A percentile compares a stretch with the other conserved stretches of the same genome.
These are phyloP conservation scores for Sthenelais limicola DNA, from an alignment of 2,888 invertebrate species.

Conservation along the genomic window DNA sequence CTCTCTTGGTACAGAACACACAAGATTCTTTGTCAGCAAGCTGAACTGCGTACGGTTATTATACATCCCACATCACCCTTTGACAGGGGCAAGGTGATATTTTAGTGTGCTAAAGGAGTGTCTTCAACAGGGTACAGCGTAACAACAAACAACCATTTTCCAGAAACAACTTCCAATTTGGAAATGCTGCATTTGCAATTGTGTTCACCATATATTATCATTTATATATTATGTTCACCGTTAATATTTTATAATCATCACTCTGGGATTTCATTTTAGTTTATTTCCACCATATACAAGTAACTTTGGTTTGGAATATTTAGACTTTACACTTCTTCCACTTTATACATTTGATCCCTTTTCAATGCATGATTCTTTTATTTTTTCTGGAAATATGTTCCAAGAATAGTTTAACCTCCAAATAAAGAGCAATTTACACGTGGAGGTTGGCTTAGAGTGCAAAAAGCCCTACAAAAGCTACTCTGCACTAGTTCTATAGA, in stretches of 20 bases:
- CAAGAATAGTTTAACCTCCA: slow-evolving; percentile 45
- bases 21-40: slow-evolving; percentile 35
- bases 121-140: slow-evolving; percentile 39
- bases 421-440: slow-evolving; percentile 43
- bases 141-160: slow-evolving; percentile 43
- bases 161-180: slow-evolving; percentile 39
- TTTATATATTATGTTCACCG: slow-evolving; percentile 1
- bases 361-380: slow-evolving; percentile 37
- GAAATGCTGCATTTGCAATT: slow-evolving; percentile 42
- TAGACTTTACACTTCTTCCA: slow-evolving; percentile 41
- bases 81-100: slow-evolving; percentile 20
- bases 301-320: slow-evolving; percentile 38
- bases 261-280: slow-evolving; percentile 13
- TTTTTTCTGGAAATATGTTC: slow-evolving; percentile 43
- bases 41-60: slow-evolving; percentile 15
- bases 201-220: slow-evolving; percentile 7
- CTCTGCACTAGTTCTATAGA: slow-evolving; percentile 45
- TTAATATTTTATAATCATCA: slow-evolving; percentile 29
- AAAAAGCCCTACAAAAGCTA: slow-evolving; percentile 45
- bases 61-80: neutral
- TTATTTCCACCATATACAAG: slow-evolving; percentile 11
- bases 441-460: slow-evolving; percentile 44
- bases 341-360: slow-evolving; percentile 43
- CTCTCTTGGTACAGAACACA: slow-evolving; percentile 42
- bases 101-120: slow-evolving; percentile 10